phyloP scores from a whole-genome alignment of 2,888 invertebrate genomes.

The Pseudoips prasinana region DNA sequence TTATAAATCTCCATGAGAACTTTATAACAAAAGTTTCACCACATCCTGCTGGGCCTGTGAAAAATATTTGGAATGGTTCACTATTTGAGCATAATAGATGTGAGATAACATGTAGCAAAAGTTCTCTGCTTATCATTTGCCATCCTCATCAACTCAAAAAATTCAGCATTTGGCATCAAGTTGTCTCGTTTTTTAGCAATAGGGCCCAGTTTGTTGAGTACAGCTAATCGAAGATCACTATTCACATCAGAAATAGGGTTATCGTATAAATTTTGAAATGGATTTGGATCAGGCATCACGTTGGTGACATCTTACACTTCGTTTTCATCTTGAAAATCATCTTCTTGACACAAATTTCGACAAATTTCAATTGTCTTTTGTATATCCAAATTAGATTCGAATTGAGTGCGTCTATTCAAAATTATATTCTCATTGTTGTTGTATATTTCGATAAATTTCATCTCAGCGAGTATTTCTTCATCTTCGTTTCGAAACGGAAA shows the following conservation, averaged over 20 bases:
- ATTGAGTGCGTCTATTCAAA: conserved; percentile 28
- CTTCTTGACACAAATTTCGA: too few relatives aligned
- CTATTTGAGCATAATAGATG: conserved; percentile 9
- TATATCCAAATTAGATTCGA: conserved; percentile 33
- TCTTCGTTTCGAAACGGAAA: conserved; percentile 50
- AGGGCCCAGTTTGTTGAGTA: too few relatives aligned
- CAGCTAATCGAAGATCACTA: too few relatives aligned
- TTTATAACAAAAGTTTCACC: conserved; percentile 50
- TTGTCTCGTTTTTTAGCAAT: too few relatives aligned
- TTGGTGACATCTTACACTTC: too few relatives aligned
- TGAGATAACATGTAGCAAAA: background rate
- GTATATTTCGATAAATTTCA: conserved; percentile 41
- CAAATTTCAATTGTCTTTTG: too few relatives aligned
- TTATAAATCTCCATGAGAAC: conserved; percentile 58
- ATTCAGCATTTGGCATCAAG: conserved; percentile 4
- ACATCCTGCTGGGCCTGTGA: conserved; percentile 43
- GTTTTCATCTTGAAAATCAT: too few relatives aligned
- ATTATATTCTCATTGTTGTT: conserved; percentile 39
- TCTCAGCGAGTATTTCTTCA: conserved; percentile 43
- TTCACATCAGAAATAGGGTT: too few relatives aligned
- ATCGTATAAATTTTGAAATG: too few relatives aligned
- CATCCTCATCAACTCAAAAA: conserved; percentile 24
- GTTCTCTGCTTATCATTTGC: conserved; percentile 28
- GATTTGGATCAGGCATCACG: too few relatives aligned
- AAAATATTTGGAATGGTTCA: conserved; percentile 25